These are phyloP conservation scores for Thera obeliscata DNA, from an alignment of 2,888 invertebrate genomes.

Conservation along the genomic window DNA sequence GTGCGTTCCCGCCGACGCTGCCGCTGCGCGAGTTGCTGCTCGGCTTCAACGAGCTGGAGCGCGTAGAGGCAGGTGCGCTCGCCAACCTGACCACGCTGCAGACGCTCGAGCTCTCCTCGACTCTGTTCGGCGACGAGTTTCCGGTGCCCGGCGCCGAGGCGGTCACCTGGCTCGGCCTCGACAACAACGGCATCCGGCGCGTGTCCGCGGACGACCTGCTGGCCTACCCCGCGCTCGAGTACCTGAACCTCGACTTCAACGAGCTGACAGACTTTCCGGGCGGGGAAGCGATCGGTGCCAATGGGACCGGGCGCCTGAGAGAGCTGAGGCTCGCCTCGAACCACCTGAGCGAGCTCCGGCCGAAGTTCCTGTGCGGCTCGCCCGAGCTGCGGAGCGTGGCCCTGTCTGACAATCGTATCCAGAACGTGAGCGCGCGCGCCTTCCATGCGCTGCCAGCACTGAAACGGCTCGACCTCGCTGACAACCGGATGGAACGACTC, in stretches of 20 bases:
- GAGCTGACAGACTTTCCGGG: slow-evolving; percentile 87
- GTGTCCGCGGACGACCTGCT: slow-evolving; percentile 86
- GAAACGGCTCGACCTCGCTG: slow-evolving; percentile 89
- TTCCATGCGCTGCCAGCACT: slow-evolving; percentile 89
- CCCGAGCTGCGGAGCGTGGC: slow-evolving; percentile 88
- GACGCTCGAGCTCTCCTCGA: slow-evolving; percentile 92
- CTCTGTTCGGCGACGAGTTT: slow-evolving; percentile 88
- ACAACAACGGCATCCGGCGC: slow-evolving; percentile 90
- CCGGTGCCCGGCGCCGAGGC: slow-evolving; percentile 87
- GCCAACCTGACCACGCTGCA: slow-evolving; percentile 88
- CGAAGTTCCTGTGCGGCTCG: slow-evolving; percentile 87
- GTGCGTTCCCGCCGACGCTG: slow-evolving; percentile 87
- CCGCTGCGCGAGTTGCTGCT: slow-evolving; percentile 92
- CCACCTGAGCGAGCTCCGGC: slow-evolving; percentile 86
- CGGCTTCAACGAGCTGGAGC: slow-evolving; percentile 92
- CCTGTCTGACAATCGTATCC: slow-evolving; percentile 89
- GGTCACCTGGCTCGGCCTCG: slow-evolving; percentile 91
- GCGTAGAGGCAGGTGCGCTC: slow-evolving; percentile 87
- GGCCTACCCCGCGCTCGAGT: slow-evolving; percentile 87
- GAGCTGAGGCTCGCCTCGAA: slow-evolving; percentile 93
- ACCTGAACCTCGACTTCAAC: slow-evolving; percentile 93
- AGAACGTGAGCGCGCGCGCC: slow-evolving; percentile 84
- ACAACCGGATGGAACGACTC: slow-evolving; percentile 88
- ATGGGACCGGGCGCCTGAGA: slow-evolving; percentile 86
- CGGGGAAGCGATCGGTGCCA: slow-evolving; percentile 61